Base-by-base conservation (phyloP, 2,113 vertebrate genomes). In the Hemiprocne comata region DNA sequence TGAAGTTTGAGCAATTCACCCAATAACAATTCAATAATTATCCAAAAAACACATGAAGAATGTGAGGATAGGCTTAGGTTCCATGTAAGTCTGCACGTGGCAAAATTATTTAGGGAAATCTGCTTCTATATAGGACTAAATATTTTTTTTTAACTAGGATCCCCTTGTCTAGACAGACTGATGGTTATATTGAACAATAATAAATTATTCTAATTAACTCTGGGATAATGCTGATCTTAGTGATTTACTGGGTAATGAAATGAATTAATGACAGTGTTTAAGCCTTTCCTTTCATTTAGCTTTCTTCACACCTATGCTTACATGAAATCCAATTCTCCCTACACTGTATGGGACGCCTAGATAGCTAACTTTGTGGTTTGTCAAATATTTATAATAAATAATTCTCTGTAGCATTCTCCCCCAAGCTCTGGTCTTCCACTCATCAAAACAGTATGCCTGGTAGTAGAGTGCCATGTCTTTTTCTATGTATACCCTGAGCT, bases 291-390 rank as follows among this genome's bases (percentile, higher is more conserved):
- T 85, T 55, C 15, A 46, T 36, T 58, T 67, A 16, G 3, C 24
- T 83, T 62, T 48, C 28, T 89, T 77, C 26, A 64, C 18, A 71
- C 29, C 28, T 81, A 74, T 2, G 31, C 1, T 13, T 6, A 26
- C 2, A 13, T 18, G 18, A 50, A 29, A 6, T n/a, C 65, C 50
- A 66, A 66, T 77, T 74, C 36, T 40, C 4, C 16, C 15, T 50
- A 18, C 4, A n/a, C 5, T 1, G 0, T 42, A 46, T 6, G 2
- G 13, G 25, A 89, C 73, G 38, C 1, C 2, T 26, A 66, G 6
- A n/a, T 17, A 48, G 4, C 8, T 64, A 46, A 34, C 38, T 38
- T 28, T 24, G 8, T 21, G 15, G 24, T 80, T 74, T 29, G 25
- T 17, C 1, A 79, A 44, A 67, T 67, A 13, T 1, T 24, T 18